Percentiles rank a stretch among this genome's conserved stretches.
Conservation (phyloP, 1,140 invertebrate genomes). For the Euura lappo region DNA sequence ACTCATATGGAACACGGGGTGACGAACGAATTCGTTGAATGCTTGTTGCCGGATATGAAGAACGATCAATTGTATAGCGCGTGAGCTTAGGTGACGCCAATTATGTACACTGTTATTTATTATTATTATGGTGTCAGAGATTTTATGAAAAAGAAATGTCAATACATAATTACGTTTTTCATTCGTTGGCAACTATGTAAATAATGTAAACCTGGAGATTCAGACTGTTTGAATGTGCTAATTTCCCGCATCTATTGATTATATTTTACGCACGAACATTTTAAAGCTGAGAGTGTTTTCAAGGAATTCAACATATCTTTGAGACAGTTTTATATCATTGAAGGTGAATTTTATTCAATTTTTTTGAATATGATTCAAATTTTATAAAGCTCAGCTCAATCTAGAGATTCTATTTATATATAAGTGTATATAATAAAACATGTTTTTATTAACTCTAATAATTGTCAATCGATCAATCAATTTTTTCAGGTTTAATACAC, state of each 20-base stretch:
- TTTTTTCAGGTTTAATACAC: no score
- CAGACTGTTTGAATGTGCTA: neutral
- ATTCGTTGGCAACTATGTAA: neutral
- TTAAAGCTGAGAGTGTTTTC: neutral
- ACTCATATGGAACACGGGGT: constrained; percentile 36
- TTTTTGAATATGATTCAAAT: neutral
- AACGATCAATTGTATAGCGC: neutral
- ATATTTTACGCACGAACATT: neutral
- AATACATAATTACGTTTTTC: no score
- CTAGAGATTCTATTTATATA: neutral
- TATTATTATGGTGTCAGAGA: neutral
- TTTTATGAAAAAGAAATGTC: neutral
- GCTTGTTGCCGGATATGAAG: neutral
- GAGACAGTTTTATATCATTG: neutral
- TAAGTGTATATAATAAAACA: neutral
- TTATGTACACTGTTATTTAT: constrained; percentile 1
- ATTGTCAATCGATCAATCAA: no score
- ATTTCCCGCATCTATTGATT: neutral
- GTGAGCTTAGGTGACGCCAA: neutral
- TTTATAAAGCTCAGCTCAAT: neutral
- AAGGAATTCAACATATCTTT: constrained; percentile 4
- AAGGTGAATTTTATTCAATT: neutral
- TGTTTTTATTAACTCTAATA: no score
- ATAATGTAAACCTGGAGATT: neutral
- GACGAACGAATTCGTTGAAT: neutral